Percentiles rank a stretch among this genome's conserved stretches.
phyloP scores from a whole-genome alignment of 2,888 invertebrate species.

The Liodrosophila aerea region DNA sequence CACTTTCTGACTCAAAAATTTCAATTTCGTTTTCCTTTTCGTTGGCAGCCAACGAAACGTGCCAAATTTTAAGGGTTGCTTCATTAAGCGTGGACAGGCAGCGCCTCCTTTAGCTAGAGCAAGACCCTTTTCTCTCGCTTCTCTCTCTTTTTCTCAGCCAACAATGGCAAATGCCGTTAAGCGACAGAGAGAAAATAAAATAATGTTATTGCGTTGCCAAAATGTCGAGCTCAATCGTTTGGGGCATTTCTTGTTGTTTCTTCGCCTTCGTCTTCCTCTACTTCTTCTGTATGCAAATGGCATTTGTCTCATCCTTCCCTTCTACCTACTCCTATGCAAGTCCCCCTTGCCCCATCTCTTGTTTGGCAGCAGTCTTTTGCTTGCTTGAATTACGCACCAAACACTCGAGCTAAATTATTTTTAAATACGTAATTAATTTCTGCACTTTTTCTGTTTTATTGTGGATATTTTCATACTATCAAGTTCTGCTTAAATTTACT shows the following conservation, averaged over 20 bases:
- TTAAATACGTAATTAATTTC: slow-evolving; percentile 39
- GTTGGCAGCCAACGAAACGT: slow-evolving; percentile 62
- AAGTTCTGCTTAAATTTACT: too few relatives aligned
- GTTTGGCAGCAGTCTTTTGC: slow-evolving; percentile 24
- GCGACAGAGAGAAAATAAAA: slow-evolving; percentile 47
- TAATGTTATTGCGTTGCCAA: slow-evolving; percentile 66
- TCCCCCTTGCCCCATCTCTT: slow-evolving; percentile 7
- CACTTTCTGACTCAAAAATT: slow-evolving; percentile 50
- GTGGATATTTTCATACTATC: too few relatives aligned
- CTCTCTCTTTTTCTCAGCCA: slow-evolving; percentile 9
- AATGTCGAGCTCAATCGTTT: slow-evolving; percentile 36
- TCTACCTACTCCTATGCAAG: slow-evolving; percentile 10
- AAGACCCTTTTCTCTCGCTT: not conserved
- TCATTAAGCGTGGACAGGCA: slow-evolving; percentile 61
- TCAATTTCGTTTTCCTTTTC: slow-evolving; percentile 53
- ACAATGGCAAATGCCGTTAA: slow-evolving; percentile 1
- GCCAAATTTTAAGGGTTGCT: slow-evolving; percentile 76
- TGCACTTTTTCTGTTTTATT: too few relatives aligned
- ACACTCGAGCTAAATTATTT: slow-evolving; percentile 19
- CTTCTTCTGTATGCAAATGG: slow-evolving; percentile 59
- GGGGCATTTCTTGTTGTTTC: slow-evolving; percentile 18
- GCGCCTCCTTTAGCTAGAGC: slow-evolving; percentile 6
- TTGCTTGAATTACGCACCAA: slow-evolving; percentile 34
- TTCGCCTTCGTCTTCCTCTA: slow-evolving; percentile 4
- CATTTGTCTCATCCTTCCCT: slow-evolving; percentile 35